These are phyloP conservation scores for Hestina assimilis DNA, from an alignment of 1,140 invertebrate genomes.

Conservation along the genomic window DNA sequence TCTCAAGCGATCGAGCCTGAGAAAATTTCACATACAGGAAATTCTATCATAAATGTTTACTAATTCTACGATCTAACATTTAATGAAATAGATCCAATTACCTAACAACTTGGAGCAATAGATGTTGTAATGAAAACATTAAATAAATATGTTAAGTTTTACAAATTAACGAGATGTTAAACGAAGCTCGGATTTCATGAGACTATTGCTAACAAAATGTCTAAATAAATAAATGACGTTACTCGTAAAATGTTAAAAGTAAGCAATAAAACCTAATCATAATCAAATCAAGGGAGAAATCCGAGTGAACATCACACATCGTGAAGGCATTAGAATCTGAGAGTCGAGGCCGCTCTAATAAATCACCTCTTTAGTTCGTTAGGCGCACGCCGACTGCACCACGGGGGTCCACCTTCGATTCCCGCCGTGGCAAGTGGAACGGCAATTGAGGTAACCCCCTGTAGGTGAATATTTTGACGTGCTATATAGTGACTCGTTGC, in stretches of 20 bases:
- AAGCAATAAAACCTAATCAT: constrained; percentile 30
- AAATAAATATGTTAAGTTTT: constrained; percentile 3
- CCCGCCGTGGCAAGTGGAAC: constrained; percentile 60
- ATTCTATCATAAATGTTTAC: constrained; percentile 47
- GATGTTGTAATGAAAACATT: constrained; percentile 11
- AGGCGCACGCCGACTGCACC: constrained; percentile 57
- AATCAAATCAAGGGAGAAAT: constrained; percentile 30
- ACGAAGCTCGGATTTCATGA: background rate
- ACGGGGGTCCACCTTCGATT: constrained; percentile 66
- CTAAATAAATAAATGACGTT: background rate
- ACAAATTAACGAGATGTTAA: constrained; percentile 5
- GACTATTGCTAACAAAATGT: background rate
- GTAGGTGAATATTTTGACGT: constrained; percentile 72
- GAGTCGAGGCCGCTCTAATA: constrained; percentile 53
- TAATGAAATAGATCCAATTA: constrained; percentile 16
- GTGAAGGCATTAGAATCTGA: constrained; percentile 65
- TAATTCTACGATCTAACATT: constrained; percentile 10
- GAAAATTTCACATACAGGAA: constrained; percentile 67
- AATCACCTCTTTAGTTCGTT: constrained; percentile 73
- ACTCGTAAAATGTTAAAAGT: constrained; percentile 17
- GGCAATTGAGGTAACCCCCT: constrained; percentile 58
- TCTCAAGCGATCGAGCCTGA: constrained; percentile 46
- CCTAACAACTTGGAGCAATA: constrained; percentile 1
- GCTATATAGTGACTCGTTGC: constrained; percentile 49
- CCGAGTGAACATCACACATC: constrained; percentile 57